These are phyloP conservation scores for Panzeria rudis DNA, from an alignment of 2,888 invertebrate species.

Conservation along the genomic window DNA sequence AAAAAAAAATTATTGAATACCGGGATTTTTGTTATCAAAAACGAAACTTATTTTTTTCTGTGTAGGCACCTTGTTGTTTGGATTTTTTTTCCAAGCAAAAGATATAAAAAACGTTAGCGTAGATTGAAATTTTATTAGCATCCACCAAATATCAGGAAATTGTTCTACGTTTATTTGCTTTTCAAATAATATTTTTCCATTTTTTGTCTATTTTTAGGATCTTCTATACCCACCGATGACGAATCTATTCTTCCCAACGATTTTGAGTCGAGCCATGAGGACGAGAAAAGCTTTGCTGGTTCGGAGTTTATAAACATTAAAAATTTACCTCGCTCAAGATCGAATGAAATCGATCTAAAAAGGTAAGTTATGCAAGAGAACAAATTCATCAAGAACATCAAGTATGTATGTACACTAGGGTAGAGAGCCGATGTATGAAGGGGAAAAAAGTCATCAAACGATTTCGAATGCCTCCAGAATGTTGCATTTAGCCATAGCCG, in stretches of 20 bases:
- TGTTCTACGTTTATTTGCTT: background rate
- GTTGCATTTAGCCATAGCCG: too few relatives aligned
- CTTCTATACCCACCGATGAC: conserved; percentile 76
- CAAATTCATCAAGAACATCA: background rate
- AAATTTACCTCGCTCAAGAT: conserved; percentile 65
- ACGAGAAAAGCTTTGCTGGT: conserved; percentile 76
- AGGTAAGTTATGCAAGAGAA: conserved; percentile 57
- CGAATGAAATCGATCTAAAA: conserved; percentile 57
- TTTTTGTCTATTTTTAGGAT: conserved; percentile 71
- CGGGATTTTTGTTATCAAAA: too few relatives aligned
- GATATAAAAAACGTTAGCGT: too few relatives aligned
- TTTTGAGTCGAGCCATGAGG: conserved; percentile 74
- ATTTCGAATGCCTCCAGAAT: too few relatives aligned
- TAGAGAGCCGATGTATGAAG: too few relatives aligned
- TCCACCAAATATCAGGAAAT: too few relatives aligned
- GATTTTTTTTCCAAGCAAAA: too few relatives aligned
- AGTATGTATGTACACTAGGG: background rate
- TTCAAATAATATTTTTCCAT: background rate
- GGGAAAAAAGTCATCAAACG: too few relatives aligned
- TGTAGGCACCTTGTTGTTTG: too few relatives aligned
- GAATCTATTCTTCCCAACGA: conserved; percentile 74
- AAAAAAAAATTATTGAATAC: too few relatives aligned
- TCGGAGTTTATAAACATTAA: conserved; percentile 78
- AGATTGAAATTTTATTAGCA: too few relatives aligned
- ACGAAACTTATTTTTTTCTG: too few relatives aligned